Conservation (phyloP, 2,888 invertebrate genomes). For the Limnephilus rhombicus region DNA sequence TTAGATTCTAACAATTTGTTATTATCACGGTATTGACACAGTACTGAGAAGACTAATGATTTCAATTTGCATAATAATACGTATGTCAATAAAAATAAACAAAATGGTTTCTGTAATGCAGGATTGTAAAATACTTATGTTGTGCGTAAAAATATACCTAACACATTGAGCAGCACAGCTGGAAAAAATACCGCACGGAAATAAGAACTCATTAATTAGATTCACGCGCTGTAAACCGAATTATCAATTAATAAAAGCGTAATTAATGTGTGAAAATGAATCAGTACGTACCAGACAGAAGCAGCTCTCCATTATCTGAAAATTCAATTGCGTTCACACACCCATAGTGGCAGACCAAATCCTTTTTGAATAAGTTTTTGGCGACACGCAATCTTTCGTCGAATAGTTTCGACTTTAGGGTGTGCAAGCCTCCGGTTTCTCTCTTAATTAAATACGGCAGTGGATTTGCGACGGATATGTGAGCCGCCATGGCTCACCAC, state of each 20-base stretch:
- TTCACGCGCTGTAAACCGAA: neutral
- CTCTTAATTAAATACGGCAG: slow-evolving; percentile 79
- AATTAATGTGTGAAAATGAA: neutral
- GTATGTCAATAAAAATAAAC: slow-evolving; percentile 30
- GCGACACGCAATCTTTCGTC: slow-evolving; percentile 81
- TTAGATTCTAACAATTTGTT: neutral
- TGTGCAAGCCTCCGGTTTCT: slow-evolving; percentile 79
- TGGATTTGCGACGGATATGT: slow-evolving; percentile 77
- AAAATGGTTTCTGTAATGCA: slow-evolving; percentile 27
- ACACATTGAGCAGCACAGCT: neutral
- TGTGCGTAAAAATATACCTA: neutral
- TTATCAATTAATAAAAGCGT: neutral
- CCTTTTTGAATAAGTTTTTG: slow-evolving; percentile 88
- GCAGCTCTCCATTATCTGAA: slow-evolving; percentile 90
- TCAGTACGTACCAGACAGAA: slow-evolving; percentile 86
- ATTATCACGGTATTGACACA: neutral
- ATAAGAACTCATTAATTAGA: neutral
- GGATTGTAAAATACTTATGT: neutral
- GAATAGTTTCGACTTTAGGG: slow-evolving; percentile 80
- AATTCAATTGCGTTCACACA: slow-evolving; percentile 98
- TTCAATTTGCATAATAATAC: slow-evolving; percentile 33
- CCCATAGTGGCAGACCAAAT: slow-evolving; percentile 93
- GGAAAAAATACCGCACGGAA: neutral
- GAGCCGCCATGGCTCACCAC: slow-evolving; percentile 72
- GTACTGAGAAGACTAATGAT: neutral